Evolutionary conservation across 2,113 vertebrate species (phyloP), one percentile per base, ranked within the genome.

Genomic region (Hystrix cristata): DNA sequence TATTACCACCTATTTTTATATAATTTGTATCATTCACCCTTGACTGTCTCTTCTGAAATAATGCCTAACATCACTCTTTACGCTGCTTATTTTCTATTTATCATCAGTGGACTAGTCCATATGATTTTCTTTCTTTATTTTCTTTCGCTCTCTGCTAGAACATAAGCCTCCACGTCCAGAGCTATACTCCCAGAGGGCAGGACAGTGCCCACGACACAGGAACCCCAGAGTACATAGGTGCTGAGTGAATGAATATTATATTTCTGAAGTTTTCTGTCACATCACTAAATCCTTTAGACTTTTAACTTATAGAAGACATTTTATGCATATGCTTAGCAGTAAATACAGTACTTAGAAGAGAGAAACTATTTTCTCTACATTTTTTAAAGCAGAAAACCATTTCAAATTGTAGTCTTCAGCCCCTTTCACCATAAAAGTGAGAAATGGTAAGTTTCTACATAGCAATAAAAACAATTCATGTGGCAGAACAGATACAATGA

Each of bases 351-450:
- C 23, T 83, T 85, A 34, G 29, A n/a, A 87, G 27, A 94, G 12
- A 94, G 7, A 87, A 86, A 71, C 3, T 27, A 74, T 57, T 76
- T 64, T 91, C 74, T 57, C 55, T 57, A 34, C 84, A 23, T 84
- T n/a, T 81, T 92, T 72, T 48, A 60, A 69, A 79, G 67, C 14
- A 78, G 46, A 85, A 88, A 90, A 92, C 12, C 27, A 94, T 72
- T 92, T 78, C 12, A 84, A 27, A 71, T 57, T 16, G 53, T 85
- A 7, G 9, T 93, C 19, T n/a, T 80, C 34, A 65, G 27, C 67
- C 34, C 11, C 31, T 46, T 1, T 10, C 1, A 3, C 31, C 23
- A 43, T 25, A 60, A 83, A 83, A 38, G 19, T 4, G 19, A 69
- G 13, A 62, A 18, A 25, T 64, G 19, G n/a, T 87, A 1, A 84